Evolutionary conservation across 1,140 invertebrate genomes (phyloP), one percentile per base, ranked within the genome.

Genomic region (Andrena cerasifolii): DNA sequence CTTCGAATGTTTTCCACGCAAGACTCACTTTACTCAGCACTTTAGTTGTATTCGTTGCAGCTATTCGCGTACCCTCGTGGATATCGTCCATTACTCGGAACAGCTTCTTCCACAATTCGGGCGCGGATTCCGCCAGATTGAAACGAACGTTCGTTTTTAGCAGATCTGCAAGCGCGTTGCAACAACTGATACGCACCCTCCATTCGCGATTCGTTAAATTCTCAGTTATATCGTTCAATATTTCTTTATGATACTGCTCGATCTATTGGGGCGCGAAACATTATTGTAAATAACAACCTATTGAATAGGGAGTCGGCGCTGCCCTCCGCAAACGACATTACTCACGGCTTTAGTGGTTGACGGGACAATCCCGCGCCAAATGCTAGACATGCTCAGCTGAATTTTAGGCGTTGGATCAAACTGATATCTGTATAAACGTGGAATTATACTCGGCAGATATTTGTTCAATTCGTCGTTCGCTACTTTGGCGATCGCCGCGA

Each of bases 71-170:
- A 28, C 95, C 96, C 89, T 98, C 97, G 89, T 99, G 98, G 86
- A 98, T 97, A 92, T 99, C 98, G 91, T 99, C 98, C 95, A 98
- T 96, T 0, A 99, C 97, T 43, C 97, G 92, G 87, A 99, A 97
- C 43, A 98, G 91, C 88, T 96, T 96, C 14, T 94, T 93, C 97
- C 97, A 98, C 3, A 99, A 92, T 82, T 96, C 95, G 0, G 92
- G 89, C 31, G 86, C 89, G 63, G 59, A 88, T 80, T 87, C 80
- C 0, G 83, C 86, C 3, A 90, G 84, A 79, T 93, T 87, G 21
- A 91, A 89, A 91, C 82, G 80, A 53, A 87, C 87, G 80, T 92
- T 93, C 43, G 92, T 90, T 79, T 95, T 95, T 14, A 99, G 91
- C 43, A 99, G 93, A 93, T 99, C 97, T 53, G 96, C 93, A 0